phyloP scores from a whole-genome alignment of 2,113 vertebrate species.

The Gambusia affinis region DNA sequence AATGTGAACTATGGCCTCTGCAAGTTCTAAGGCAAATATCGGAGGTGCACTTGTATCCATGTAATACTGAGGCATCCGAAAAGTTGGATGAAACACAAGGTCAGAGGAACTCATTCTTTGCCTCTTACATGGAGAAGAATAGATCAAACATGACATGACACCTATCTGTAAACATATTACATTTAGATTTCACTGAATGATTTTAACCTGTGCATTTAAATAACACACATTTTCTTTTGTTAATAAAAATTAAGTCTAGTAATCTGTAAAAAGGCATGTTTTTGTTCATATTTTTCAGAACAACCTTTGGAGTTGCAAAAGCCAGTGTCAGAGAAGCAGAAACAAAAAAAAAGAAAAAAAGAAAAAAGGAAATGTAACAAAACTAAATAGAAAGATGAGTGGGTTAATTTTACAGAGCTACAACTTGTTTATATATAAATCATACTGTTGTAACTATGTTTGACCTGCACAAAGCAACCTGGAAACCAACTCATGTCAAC shows the following conservation, averaged over 20 bases:
- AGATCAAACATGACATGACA: slow-evolving; percentile 68
- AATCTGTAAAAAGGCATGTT: slow-evolving; percentile 74
- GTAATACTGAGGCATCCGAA: slow-evolving; percentile 87
- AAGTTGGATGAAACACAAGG: slow-evolving; percentile 61
- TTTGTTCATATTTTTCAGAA: slow-evolving; percentile 70
- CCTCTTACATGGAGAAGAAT: slow-evolving; percentile 71
- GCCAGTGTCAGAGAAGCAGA: slow-evolving; percentile 81
- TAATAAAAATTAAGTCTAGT: slow-evolving; percentile 65
- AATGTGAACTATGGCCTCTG: slow-evolving; percentile 99
- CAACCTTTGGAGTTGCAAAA: slow-evolving; percentile 77
- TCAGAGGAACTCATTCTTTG: slow-evolving; percentile 67
- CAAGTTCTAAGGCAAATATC: slow-evolving; percentile 97
- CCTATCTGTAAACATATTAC: slow-evolving; percentile 79
- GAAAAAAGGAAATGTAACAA: slow-evolving; percentile 15
- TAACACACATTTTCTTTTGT: slow-evolving; percentile 47
- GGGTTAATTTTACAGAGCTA: slow-evolving; percentile 35
- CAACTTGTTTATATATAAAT: slow-evolving; percentile 30
- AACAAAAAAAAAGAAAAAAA: slow-evolving; percentile 43
- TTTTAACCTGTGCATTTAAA: slow-evolving; percentile 65
- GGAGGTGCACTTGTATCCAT: slow-evolving; percentile 95
- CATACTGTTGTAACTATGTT: slow-evolving; percentile 12
- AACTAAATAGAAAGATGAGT: slow-evolving; percentile 38
- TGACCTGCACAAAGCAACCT: slow-evolving; percentile 22
- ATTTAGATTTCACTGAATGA: slow-evolving; percentile 59
- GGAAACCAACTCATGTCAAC: slow-evolving; percentile 11